Evolutionary conservation across 2,113 vertebrate genomes (phyloP).

Genomic region (Acrocephalus arundinaceus): DNA sequence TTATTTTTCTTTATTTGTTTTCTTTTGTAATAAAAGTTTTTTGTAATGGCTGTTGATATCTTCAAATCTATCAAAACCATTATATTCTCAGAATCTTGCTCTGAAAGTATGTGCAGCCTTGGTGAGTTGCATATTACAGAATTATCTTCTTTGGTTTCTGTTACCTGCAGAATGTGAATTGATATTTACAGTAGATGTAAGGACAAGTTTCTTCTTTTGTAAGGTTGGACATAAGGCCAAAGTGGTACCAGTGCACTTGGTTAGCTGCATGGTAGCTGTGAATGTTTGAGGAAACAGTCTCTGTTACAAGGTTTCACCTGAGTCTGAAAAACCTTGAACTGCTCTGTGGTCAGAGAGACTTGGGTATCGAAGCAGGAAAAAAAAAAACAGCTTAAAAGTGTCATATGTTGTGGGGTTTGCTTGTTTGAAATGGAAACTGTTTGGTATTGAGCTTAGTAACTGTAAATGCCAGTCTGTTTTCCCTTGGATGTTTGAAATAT

Average conservation of each 20-base stretch:
- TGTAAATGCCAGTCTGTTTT: background rate
- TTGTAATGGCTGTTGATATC: background rate
- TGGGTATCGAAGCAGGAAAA: background rate
- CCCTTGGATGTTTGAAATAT: background rate
- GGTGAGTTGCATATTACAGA: background rate
- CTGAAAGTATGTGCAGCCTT: background rate
- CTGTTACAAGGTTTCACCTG: slow-evolving; percentile 10
- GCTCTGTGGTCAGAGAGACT: background rate
- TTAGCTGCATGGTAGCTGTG: background rate
- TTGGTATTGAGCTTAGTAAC: background rate
- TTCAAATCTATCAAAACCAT: background rate
- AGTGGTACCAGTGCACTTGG: background rate
- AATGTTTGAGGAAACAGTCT: background rate
- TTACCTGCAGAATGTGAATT: background rate
- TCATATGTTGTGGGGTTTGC: background rate
- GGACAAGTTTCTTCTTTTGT: background rate
- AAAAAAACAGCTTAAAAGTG: background rate
- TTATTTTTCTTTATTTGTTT: background rate
- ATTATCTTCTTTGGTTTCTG: background rate
- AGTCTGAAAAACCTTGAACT: background rate
- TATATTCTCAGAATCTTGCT: background rate
- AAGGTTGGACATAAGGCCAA: background rate
- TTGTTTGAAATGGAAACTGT: background rate
- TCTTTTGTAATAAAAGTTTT: background rate
- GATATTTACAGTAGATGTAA: background rate